Conservation (phyloP, 1,140 invertebrate genomes). For the Cepaea nemoralis region DNA sequence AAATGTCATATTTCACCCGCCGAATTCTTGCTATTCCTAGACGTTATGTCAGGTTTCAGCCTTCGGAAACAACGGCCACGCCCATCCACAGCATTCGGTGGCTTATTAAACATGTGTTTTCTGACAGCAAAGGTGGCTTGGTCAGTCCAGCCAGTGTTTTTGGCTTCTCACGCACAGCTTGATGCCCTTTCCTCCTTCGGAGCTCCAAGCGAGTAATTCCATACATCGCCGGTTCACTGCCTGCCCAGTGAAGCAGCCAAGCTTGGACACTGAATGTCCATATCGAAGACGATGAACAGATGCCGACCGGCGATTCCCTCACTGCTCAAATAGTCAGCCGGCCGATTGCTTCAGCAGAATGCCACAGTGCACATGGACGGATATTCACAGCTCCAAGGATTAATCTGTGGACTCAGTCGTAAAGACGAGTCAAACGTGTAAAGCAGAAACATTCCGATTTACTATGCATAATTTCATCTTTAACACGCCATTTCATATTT, state of each 20-base stretch:
- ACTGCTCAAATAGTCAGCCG: constrained; percentile 2
- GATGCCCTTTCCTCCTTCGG: constrained; percentile 20
- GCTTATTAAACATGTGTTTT: constrained; percentile 29
- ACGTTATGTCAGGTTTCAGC: not conserved
- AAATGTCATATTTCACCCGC: not conserved
- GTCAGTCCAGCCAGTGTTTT: constrained; percentile 28
- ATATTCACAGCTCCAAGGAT: constrained; percentile 16
- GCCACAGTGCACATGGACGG: constrained; percentile 13
- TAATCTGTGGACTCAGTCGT: constrained; percentile 1
- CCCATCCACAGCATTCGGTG: not conserved
- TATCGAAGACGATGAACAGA: not conserved
- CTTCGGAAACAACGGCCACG: not conserved
- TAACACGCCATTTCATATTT: not conserved
- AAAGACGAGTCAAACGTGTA: not conserved
- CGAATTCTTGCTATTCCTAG: not conserved
- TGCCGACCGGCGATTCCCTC: constrained; percentile 20
- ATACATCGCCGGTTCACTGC: constrained; percentile 12
- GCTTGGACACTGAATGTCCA: constrained; percentile 15
- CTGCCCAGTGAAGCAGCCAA: constrained; percentile 20
- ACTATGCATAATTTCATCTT: constrained; percentile 24
- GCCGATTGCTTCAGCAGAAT: constrained; percentile 21
- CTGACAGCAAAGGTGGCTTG: constrained; percentile 16
- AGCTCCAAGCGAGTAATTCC: constrained; percentile 28
- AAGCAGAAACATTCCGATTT: not conserved
- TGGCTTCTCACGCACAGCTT: constrained; percentile 7